Evolutionary conservation across 1,140 invertebrate species (phyloP), one percentile per base, ranked within the genome.

Genomic region (Pogonomyrmex barbatus): DNA sequence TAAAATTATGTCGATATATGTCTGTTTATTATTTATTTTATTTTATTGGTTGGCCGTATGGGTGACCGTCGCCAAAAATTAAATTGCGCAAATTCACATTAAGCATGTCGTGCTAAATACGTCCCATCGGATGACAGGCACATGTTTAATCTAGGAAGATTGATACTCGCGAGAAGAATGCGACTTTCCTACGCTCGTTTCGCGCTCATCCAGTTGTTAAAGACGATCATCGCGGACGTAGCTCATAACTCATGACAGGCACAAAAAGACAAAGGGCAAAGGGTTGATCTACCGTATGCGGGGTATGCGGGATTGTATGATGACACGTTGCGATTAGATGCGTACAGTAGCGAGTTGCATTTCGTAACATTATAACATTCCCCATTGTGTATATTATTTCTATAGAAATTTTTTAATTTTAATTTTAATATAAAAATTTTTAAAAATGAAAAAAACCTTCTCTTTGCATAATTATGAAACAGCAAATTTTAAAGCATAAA

Each of bases 71-170:
- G 9, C 33, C 0, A n/a, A 71, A n/a, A 62, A 60, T 12, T 45
- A 4, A 75, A 24, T 8, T 42, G 68, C 45, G 68, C 42, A 47
- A 83, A 75, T 75, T 60, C 30, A 68, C 42, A 56, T 56, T 65
- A 65, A 79, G 8, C 9, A 9, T 12, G 42, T 47, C 75, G 56
- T 24, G 36, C 45, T 79, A 63, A 63, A 17, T 14, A 2, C 33
- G 56, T 42, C 33, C 33, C 33, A 54, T 62, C 17, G 42, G 5
- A 63, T 14, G 60, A 52, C 47, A 47, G 33, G 54, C 33, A 33
- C 45, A 12, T 42, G 78, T 30, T 83, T 83, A 83, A 83, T 83
- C 68, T 75, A 83, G 68, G 68, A 83, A 75, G 79, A 83, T 83
- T 83, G 75, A 83, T 75, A 75, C 42, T 30, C 33, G 79, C 42